Conservation (phyloP, 2,797 vertebrate genomes). For the Agapornis canus region DNA sequence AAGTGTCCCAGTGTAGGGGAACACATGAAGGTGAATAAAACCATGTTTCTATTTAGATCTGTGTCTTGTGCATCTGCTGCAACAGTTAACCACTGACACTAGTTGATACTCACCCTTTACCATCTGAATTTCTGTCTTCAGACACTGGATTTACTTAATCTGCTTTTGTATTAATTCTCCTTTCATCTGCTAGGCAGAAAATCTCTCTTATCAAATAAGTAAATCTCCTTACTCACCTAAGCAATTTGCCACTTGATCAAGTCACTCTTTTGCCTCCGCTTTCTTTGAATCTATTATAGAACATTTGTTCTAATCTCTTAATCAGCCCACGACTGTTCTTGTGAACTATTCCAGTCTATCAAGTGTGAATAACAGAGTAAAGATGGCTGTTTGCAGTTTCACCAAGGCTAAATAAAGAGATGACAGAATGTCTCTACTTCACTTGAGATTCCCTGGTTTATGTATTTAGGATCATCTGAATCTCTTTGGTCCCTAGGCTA, state of each 20-base stretch:
- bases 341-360: neutral
- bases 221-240: neutral
- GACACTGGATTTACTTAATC: neutral
- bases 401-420: neutral
- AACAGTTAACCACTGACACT: neutral
- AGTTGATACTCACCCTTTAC: neutral
- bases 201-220: neutral
- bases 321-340: neutral
- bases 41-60: neutral
- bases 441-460: neutral
- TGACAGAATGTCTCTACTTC: neutral
- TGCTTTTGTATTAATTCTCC: neutral
- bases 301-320: neutral
- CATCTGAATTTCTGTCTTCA: neutral
- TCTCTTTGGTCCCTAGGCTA: neutral
- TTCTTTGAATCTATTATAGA: neutral
- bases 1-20: neutral
- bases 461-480: neutral
- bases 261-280: neutral
- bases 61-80: neutral
- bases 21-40: neutral
- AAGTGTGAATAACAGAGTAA: neutral
- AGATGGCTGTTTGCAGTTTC: neutral
- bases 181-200: neutral
- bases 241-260: neutral